Conservation (phyloP, 2,113 vertebrate genomes). For the Cathartes aura region DNA sequence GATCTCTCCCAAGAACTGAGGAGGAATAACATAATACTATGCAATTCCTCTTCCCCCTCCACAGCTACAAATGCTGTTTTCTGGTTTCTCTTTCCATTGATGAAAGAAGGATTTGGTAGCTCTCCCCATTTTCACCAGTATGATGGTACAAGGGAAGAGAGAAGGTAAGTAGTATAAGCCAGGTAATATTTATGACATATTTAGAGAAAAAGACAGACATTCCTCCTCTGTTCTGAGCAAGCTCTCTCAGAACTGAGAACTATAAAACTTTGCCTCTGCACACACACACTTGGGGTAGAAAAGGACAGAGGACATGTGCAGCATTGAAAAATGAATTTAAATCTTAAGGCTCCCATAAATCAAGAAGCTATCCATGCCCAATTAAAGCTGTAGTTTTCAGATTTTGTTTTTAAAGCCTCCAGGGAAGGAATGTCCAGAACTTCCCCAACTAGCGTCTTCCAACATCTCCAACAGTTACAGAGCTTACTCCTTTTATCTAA, state of each 20-base stretch:
- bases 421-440: neutral
- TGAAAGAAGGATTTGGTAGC: neutral
- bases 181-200: neutral
- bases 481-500: neutral
- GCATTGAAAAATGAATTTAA: neutral
- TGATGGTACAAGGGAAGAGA: neutral
- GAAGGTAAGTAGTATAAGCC: neutral
- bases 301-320: neutral
- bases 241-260: neutral
- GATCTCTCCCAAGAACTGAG: neutral
- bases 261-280: neutral
- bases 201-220: neutral
- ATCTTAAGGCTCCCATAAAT: neutral
- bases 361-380: neutral
- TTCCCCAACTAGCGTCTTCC: neutral
- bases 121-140: neutral
- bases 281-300: neutral
- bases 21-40: neutral
- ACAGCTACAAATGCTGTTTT: neutral
- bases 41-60: neutral
- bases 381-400: accelerated
- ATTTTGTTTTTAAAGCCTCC: neutral
- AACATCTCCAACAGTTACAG: neutral
- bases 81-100: neutral
- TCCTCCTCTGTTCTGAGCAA: neutral